These are phyloP conservation scores for Odontocolon sp. DNA, from an alignment of 2,888 invertebrate genomes.

Conservation along the genomic window DNA sequence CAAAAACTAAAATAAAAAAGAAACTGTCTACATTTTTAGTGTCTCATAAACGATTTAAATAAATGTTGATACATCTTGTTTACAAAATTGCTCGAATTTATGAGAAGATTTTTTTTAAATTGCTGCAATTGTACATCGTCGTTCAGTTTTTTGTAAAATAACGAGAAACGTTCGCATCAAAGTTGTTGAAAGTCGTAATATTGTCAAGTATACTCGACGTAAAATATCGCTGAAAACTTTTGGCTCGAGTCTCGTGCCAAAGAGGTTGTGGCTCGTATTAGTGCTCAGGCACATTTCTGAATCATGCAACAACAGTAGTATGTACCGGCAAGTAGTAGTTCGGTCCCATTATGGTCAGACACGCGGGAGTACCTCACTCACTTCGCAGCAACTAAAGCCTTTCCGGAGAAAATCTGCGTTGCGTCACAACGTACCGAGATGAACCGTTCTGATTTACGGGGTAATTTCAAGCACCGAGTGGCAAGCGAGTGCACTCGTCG, in stretches of 20 bases:
- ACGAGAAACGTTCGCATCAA: too few relatives aligned
- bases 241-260: slow-evolving; percentile 23
- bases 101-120: too few relatives aligned
- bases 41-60: too few relatives aligned
- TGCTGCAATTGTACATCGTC: too few relatives aligned
- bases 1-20: too few relatives aligned
- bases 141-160: too few relatives aligned
- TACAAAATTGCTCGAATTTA: too few relatives aligned
- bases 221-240: neutral
- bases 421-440: neutral
- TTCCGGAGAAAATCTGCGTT: slow-evolving; percentile 3
- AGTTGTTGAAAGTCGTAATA: too few relatives aligned
- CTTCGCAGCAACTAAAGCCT: slow-evolving; percentile 2
- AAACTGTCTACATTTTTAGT: too few relatives aligned
- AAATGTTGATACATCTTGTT: too few relatives aligned
- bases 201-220: too few relatives aligned
- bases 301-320: slow-evolving; percentile 8
- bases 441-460: slow-evolving; percentile 19
- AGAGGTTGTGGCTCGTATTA: neutral
- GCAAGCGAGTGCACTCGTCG: neutral
- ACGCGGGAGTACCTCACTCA: neutral
- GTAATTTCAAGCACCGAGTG: neutral
- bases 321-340: too few relatives aligned
- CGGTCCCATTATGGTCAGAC: slow-evolving; percentile 15
- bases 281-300: neutral